Base-by-base conservation (phyloP, 2,797 vertebrate species). In the Sebastes reedi region DNA sequence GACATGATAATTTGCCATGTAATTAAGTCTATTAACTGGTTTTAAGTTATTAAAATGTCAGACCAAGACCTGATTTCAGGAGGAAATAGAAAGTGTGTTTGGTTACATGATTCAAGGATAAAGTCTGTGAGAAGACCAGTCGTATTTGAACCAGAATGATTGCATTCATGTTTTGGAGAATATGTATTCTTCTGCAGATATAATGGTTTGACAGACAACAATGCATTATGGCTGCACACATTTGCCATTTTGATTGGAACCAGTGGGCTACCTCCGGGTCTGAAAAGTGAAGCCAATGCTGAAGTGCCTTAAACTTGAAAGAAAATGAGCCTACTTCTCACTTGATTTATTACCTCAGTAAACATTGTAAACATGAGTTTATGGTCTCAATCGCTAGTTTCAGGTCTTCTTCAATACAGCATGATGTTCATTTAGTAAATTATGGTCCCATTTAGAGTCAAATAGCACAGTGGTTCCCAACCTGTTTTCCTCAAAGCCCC, bases 31-130 rank as follows among this genome's bases (percentile, higher is more conserved):
- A 32, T 74, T 61, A 83, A 70, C 73, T 20, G n/a, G 39, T 87
- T 81, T 76, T 18, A 66, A 64, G 32, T 59, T 50, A 77, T 84
- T 72, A 72, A 77, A 87, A 64, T 78, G 24, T 34, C 55, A 27
- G 24, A 72, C 42, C 12, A 50, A 79, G 30, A 56, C 27, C 39
- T 70, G 42, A 27, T 72, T 87, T 68, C 42, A 59, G 69, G 7
- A 74, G 56, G 32, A 79, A 79, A 79, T 70, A 59, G 80, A 80
- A 81, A 58, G 25, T 80, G 42, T 76, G 66, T 83, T 80, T 70
- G 62, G 34, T 77, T 36, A 54, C 20, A 13, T 12, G 29, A 66
- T 71, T 29, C 42, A 16, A 54, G 52, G 52, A n/a, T 54, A 54
- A 22, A 22, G 0, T 54, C 52, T 68, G 50, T 34, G 7, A 27